These are phyloP conservation scores for Coregonus sp. DNA, from an alignment of 2,797 vertebrate species.

Conservation along the genomic window DNA sequence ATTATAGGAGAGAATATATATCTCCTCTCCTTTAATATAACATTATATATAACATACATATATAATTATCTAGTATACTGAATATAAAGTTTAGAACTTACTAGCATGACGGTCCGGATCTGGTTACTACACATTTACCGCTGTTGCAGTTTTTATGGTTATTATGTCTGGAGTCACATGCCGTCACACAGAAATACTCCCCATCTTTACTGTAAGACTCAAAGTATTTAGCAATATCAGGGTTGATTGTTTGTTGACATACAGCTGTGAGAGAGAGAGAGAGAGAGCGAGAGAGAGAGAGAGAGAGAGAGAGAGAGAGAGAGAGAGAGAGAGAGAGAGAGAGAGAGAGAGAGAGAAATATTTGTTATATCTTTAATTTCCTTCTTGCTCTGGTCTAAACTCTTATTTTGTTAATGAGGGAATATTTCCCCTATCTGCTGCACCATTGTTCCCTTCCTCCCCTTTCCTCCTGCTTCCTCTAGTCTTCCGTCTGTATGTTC, in stretches of 20 bases:
- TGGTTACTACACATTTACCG: neutral
- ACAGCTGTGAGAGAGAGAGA: neutral
- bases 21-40: too few species aligned
- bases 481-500: neutral
- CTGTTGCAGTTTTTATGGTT: neutral
- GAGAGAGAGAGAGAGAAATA: too few species aligned
- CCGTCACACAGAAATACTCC: neutral
- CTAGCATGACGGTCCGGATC: neutral
- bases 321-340: too few species aligned
- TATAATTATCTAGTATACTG: neutral
- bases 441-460: too few species aligned
- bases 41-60: too few species aligned
- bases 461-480: neutral
- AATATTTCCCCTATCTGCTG: too few species aligned
- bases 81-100: neutral
- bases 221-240: neutral
- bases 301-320: too few species aligned
- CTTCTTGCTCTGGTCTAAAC: too few species aligned
- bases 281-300: too few species aligned
- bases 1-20: too few species aligned
- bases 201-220: neutral
- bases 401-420: neutral
- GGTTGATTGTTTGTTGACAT: neutral
- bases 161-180: neutral
- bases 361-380: too few species aligned